Percentiles rank a stretch among this genome's conserved stretches.
phyloP scores from a whole-genome alignment of 2,797 vertebrate genomes.

The Bovichtus diacanthus region DNA sequence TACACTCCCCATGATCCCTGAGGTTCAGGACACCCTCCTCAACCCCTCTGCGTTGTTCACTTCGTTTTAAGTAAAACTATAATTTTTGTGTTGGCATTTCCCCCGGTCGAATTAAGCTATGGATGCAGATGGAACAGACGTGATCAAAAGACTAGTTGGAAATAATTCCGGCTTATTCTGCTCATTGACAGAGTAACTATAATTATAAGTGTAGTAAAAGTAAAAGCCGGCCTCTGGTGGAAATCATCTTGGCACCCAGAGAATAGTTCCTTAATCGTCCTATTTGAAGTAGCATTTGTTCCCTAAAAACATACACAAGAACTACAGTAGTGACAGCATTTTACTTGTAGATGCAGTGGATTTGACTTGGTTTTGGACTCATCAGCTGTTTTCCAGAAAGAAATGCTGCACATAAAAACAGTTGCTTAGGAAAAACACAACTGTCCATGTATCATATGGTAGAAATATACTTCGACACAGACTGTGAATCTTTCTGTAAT shows the following conservation, averaged over 20 bases:
- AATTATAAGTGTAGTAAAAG: neutral
- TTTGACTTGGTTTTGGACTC: neutral
- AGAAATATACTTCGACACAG: neutral
- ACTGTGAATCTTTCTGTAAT: neutral
- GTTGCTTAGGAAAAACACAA: neutral
- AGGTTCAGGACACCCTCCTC: neutral
- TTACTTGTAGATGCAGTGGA: neutral
- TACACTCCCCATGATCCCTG: conserved; percentile 11
- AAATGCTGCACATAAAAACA: conserved; percentile 2
- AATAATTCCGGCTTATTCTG: neutral
- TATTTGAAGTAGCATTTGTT: neutral
- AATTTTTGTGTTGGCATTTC: neutral
- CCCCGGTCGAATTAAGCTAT: conserved; percentile 1
- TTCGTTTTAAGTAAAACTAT: neutral
- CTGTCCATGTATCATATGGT: neutral
- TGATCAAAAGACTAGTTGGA: neutral
- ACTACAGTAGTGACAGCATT: neutral
- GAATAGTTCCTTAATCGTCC: neutral
- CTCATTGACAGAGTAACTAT: neutral
- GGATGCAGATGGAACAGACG: neutral
- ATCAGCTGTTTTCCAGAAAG: neutral
- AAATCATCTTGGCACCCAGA: neutral
- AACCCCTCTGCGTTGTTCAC: neutral
- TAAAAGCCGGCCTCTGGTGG: neutral
- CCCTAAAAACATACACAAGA: neutral